These are phyloP conservation scores for Drosophila kikkawai DNA, from an alignment of 1,140 invertebrate species.

Conservation along the genomic window DNA sequence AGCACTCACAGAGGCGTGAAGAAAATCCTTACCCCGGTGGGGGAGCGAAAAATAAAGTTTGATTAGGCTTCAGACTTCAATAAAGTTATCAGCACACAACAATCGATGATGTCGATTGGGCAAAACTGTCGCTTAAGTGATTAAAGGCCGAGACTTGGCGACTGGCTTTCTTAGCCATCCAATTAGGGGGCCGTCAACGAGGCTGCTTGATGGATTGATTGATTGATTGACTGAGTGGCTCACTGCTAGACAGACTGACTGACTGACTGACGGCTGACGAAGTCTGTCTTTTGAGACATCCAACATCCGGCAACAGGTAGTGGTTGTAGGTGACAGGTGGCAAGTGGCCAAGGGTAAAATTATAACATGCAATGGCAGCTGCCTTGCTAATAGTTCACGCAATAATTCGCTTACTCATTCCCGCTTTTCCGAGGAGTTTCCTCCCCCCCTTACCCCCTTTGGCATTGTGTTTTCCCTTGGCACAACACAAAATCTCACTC, in stretches of 20 bases:
- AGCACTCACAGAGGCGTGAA: slow-evolving; percentile 22
- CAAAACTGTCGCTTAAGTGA: slow-evolving; percentile 33
- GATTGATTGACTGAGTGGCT: slow-evolving; percentile 14
- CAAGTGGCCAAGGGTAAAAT: slow-evolving; percentile 23
- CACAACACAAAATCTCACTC: slow-evolving; percentile 49
- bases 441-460: background rate
- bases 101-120: slow-evolving; percentile 19
- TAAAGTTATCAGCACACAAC: slow-evolving; percentile 32
- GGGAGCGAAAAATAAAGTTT: slow-evolving; percentile 23
- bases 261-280: slow-evolving; percentile 2
- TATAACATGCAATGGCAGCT: slow-evolving; percentile 44
- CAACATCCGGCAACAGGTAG: slow-evolving; percentile 32
- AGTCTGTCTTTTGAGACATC: slow-evolving; percentile 16
- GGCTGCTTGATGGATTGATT: slow-evolving; percentile 38
- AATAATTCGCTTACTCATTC: slow-evolving; percentile 44
- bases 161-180: slow-evolving; percentile 12
- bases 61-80: slow-evolving; percentile 29
- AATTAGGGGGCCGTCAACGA: slow-evolving; percentile 29
- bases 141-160: slow-evolving; percentile 32
- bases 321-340: background rate
- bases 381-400: slow-evolving; percentile 53
- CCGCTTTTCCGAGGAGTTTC: background rate
- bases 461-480: slow-evolving; percentile 25
- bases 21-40: background rate
- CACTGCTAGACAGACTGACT: slow-evolving; percentile 7